Percentiles rank a stretch among this genome's conserved stretches.
Conservation (phyloP, 1,140 invertebrate species). For the Cylas formicarius region DNA sequence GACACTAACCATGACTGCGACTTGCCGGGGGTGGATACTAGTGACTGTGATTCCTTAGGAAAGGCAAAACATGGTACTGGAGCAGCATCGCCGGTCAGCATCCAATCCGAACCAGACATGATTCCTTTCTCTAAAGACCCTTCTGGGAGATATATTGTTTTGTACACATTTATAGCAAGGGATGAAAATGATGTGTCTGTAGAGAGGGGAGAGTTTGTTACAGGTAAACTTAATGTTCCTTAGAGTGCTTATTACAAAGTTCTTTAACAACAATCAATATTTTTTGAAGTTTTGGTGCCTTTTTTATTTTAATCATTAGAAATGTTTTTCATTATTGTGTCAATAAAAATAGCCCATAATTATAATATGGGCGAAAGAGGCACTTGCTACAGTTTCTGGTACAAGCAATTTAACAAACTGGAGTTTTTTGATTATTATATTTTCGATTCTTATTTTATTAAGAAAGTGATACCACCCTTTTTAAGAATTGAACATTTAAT, state of each 20-base stretch:
- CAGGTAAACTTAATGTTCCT: too few species aligned
- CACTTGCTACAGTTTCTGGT: too few species aligned
- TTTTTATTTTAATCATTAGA: not conserved
- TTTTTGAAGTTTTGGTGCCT: slow-evolving; percentile 2
- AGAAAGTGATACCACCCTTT: too few species aligned
- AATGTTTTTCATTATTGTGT: too few species aligned
- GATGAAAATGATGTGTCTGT: slow-evolving; percentile 94
- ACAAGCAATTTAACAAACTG: too few species aligned
- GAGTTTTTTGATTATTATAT: too few species aligned
- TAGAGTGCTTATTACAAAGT: too few species aligned
- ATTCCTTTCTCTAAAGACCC: slow-evolving; percentile 89
- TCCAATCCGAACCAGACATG: slow-evolving; percentile 60
- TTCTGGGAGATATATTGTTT: slow-evolving; percentile 80
- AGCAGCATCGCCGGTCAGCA: slow-evolving; percentile 52
- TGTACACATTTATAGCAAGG: slow-evolving; percentile 86
- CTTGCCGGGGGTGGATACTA: slow-evolving; percentile 36
- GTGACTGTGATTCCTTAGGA: slow-evolving; percentile 41
- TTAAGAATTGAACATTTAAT: too few species aligned
- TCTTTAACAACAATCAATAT: not conserved
- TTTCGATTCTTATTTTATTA: too few species aligned
- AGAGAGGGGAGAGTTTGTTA: slow-evolving; percentile 88
- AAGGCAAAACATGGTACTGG: slow-evolving; percentile 49
- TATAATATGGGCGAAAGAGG: too few species aligned
- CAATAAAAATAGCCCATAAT: too few species aligned
- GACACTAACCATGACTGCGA: slow-evolving; percentile 38